phyloP scores from a whole-genome alignment of 2,797 vertebrate genomes.

The Hydrocynus forskahlii region DNA sequence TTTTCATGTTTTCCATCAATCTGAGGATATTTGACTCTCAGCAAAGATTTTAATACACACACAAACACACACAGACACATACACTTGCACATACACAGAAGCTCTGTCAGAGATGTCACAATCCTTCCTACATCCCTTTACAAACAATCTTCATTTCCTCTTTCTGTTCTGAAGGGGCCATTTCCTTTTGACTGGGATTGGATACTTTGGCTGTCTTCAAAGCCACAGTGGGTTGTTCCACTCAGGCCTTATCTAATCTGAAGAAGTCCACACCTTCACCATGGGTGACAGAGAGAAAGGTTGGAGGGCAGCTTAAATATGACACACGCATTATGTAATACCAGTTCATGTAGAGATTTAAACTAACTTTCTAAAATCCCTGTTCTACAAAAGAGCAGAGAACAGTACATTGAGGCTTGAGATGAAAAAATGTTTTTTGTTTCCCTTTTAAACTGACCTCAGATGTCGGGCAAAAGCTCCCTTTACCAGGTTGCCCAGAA shows the following conservation, averaged over 20 bases:
- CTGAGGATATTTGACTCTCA: not conserved
- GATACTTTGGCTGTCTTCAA: constrained; percentile 45
- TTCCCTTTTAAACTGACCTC: too few species aligned
- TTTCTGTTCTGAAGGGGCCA: constrained; percentile 53
- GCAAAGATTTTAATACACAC: not conserved
- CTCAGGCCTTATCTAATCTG: constrained; percentile 51
- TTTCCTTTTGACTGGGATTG: constrained; percentile 53
- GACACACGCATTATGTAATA: not conserved
- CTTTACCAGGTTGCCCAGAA: too few species aligned
- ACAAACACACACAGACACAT: constrained; percentile 9
- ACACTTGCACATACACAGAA: constrained; percentile 26
- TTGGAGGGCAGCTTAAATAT: not conserved
- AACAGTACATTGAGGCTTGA: too few species aligned
- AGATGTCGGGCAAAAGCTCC: too few species aligned
- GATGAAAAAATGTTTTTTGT: too few species aligned
- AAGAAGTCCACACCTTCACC: constrained; percentile 51
- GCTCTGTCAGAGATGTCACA: constrained; percentile 44
- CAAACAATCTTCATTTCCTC: constrained; percentile 57
- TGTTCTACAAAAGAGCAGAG: too few species aligned
- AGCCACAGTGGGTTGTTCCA: constrained; percentile 11
- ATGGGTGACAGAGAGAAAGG: constrained; percentile 38
- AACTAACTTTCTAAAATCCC: not conserved
- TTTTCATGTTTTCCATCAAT: not conserved
- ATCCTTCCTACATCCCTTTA: constrained; percentile 52
- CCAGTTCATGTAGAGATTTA: not conserved